Percentiles rank a stretch among this genome's conserved stretches.
Conservation (phyloP, 2,888 invertebrate species). For the Rotaria macrura region DNA sequence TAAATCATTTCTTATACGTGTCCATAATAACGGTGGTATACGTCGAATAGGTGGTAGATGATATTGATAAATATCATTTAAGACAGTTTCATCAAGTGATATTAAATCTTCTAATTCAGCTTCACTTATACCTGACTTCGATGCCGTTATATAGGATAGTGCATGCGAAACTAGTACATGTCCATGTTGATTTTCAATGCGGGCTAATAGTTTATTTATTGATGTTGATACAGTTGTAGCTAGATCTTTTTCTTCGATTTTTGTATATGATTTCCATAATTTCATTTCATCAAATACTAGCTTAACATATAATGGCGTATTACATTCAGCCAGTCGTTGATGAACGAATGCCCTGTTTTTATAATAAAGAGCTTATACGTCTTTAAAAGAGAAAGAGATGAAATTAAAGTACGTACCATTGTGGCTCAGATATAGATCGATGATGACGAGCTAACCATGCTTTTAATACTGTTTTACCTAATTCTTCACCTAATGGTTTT, state of each 20-base stretch:
- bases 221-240: conserved; percentile 91
- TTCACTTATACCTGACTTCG: conserved; percentile 77
- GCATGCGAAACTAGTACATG: conserved; percentile 48
- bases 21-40: conserved; percentile 90
- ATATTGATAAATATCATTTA: conserved; percentile 96
- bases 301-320: conserved; percentile 89
- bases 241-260: conserved; percentile 78
- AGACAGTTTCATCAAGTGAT: conserved; percentile 79
- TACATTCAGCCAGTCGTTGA: conserved; percentile 81
- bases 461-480: conserved; percentile 80
- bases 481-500: conserved; percentile 66
- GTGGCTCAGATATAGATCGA: conserved; percentile 66
- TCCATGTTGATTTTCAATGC: conserved; percentile 74
- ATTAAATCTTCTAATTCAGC: conserved; percentile 83
- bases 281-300: conserved; percentile 92
- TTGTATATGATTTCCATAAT: conserved; percentile 88
- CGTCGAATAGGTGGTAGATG: conserved; percentile 88
- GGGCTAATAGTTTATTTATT: conserved; percentile 86
- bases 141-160: conserved; percentile 80
- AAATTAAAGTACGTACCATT: conserved; percentile 60
- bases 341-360: conserved; percentile 59
- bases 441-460: conserved; percentile 71
- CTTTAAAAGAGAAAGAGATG: too few species aligned
- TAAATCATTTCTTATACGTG: conserved; percentile 84
- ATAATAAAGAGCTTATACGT: too few species aligned